Evolutionary conservation across 2,888 invertebrate species (phyloP).

Genomic region (Rhorus exstirpatorius): DNA sequence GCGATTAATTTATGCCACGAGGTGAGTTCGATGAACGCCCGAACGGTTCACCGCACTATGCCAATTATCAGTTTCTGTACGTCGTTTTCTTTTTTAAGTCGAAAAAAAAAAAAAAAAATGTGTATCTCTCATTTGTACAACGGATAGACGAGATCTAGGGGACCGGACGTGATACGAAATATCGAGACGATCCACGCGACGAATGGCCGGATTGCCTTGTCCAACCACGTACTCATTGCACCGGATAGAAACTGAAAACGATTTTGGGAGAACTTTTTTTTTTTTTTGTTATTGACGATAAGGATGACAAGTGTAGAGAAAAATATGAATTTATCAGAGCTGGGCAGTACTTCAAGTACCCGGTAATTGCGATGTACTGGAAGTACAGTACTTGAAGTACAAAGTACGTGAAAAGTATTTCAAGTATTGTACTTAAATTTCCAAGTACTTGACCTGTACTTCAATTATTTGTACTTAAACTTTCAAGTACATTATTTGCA

Average conservation of each 20-base stretch:
- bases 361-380: too few relatives aligned
- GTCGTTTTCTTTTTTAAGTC: not conserved
- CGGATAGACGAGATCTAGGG: conserved; percentile 68
- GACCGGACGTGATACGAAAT: conserved; percentile 73
- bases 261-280: conserved; percentile 40
- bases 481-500: too few relatives aligned
- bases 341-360: too few relatives aligned
- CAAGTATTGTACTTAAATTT: too few relatives aligned
- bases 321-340: not conserved
- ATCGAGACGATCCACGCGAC: conserved; percentile 80
- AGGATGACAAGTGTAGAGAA: not conserved
- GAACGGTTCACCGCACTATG: conserved; percentile 33
- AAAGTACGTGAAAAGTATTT: too few relatives aligned
- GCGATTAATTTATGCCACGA: conserved; percentile 43
- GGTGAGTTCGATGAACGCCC: conserved; percentile 50
- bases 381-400: too few relatives aligned
- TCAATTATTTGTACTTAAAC: too few relatives aligned
- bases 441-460: too few relatives aligned
- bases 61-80: conserved; percentile 30
- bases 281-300: conserved; percentile 16
- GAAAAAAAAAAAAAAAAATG: too few relatives aligned
- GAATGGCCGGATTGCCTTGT: conserved; percentile 78
- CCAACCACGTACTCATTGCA: conserved; percentile 79
- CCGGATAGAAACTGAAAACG: conserved; percentile 81
- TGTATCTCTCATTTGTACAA: conserved; percentile 50